phyloP scores from a whole-genome alignment of 2,797 vertebrate species.

The Nyctibius grandis region DNA sequence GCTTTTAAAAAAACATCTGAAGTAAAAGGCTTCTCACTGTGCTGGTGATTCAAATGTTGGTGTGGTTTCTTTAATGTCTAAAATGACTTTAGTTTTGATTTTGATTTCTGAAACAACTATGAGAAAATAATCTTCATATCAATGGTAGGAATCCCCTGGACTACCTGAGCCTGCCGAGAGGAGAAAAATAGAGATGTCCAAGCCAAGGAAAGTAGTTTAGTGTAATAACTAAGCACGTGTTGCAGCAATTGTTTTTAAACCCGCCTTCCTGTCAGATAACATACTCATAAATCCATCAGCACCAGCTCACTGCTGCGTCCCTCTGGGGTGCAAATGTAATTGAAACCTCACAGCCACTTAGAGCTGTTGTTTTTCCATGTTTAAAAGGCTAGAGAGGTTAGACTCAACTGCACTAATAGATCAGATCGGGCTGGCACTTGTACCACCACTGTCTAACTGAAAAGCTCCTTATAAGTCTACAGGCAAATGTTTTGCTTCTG shows the following conservation, averaged over 20 bases:
- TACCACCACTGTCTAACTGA: neutral
- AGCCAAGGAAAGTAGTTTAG: neutral
- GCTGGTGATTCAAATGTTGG: neutral
- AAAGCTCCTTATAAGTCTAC: neutral
- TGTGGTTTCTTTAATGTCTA: neutral
- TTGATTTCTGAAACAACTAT: neutral
- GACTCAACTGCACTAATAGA: constrained; percentile 44
- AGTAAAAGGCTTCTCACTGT: neutral
- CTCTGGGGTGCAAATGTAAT: constrained; percentile 65
- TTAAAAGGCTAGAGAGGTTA: constrained; percentile 53
- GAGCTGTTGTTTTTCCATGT: constrained; percentile 35
- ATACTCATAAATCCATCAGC: constrained; percentile 79
- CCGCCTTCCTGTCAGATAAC: constrained; percentile 62
- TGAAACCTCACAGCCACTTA: constrained; percentile 69
- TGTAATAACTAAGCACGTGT: constrained; percentile 21
- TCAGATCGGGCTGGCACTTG: neutral
- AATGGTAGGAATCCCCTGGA: neutral
- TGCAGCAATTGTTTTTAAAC: constrained; percentile 71
- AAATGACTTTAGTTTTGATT: neutral
- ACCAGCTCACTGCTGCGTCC: constrained; percentile 38
- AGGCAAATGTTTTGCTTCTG: neutral
- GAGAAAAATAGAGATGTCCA: neutral
- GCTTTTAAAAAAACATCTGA: neutral
- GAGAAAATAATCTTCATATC: neutral
- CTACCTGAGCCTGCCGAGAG: neutral